These are phyloP conservation scores for Columba janthina DNA, from an alignment of 2,113 vertebrate genomes.

Conservation along the genomic window DNA sequence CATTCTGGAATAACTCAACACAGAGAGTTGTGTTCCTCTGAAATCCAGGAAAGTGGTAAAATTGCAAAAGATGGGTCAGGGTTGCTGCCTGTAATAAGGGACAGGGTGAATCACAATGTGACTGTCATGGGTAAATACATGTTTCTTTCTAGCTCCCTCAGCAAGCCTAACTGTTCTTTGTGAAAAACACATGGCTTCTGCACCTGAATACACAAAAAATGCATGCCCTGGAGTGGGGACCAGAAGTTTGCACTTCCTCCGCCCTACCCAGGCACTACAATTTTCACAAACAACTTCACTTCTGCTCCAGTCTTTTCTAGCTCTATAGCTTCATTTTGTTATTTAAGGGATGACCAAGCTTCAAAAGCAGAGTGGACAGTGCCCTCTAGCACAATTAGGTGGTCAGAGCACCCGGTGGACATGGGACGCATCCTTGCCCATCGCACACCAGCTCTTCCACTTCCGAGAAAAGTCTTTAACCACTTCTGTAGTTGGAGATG, in stretches of 20 bases:
- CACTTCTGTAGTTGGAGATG: neutral
- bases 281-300: neutral
- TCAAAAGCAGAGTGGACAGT: constrained; percentile 36
- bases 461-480: neutral
- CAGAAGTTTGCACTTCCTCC: neutral
- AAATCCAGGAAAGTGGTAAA: neutral
- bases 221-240: neutral
- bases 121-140: neutral
- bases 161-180: neutral
- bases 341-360: neutral
- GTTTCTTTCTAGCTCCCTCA: neutral
- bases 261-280: neutral
- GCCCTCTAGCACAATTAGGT: constrained; percentile 37
- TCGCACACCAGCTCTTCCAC: neutral
- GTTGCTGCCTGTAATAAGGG: constrained; percentile 25
- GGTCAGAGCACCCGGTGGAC: neutral
- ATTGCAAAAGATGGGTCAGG: constrained; percentile 42
- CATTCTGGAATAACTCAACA: neutral
- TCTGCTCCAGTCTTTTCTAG: neutral
- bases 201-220: neutral
- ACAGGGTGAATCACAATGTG: constrained; percentile 25
- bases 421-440: neutral
- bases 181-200: neutral
- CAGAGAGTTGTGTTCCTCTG: neutral
- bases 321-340: neutral